Conservation (phyloP, 2,797 vertebrate genomes). For the Gallinago nigripennis region DNA sequence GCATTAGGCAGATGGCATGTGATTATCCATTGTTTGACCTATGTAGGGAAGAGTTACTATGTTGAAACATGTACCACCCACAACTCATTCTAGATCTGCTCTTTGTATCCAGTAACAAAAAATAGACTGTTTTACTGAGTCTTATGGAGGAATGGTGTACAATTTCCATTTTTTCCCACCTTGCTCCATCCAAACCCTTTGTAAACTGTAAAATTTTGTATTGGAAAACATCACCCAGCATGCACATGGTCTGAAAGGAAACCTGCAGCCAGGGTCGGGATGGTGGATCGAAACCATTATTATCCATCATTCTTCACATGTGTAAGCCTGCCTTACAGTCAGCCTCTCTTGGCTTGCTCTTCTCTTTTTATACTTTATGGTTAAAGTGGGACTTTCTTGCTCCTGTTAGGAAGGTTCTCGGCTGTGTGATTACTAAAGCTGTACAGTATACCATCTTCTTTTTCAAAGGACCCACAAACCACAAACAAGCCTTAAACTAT, state of each 20-base stretch:
- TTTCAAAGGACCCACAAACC: conserved; percentile 10
- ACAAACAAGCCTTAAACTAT: conserved; percentile 19
- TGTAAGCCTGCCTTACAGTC: background rate
- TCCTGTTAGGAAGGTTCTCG: background rate
- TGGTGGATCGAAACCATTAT: background rate
- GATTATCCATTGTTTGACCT: conserved; percentile 48
- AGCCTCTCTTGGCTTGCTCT: background rate
- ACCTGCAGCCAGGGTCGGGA: background rate
- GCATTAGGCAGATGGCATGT: background rate
- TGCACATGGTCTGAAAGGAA: background rate
- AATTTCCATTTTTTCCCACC: background rate
- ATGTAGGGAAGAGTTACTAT: background rate
- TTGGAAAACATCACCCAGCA: background rate
- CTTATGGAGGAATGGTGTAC: background rate
- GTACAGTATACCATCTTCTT: background rate
- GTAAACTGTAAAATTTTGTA: background rate
- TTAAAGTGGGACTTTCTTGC: background rate
- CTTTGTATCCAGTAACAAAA: background rate
- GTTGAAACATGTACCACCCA: background rate
- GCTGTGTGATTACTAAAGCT: background rate
- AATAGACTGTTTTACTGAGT: background rate
- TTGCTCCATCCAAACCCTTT: background rate
- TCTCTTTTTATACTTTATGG: background rate
- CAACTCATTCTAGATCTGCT: background rate
- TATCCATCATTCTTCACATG: background rate